These are phyloP conservation scores for Acanthosepion esculentum DNA, from an alignment of 2,888 invertebrate species.

Conservation along the genomic window DNA sequence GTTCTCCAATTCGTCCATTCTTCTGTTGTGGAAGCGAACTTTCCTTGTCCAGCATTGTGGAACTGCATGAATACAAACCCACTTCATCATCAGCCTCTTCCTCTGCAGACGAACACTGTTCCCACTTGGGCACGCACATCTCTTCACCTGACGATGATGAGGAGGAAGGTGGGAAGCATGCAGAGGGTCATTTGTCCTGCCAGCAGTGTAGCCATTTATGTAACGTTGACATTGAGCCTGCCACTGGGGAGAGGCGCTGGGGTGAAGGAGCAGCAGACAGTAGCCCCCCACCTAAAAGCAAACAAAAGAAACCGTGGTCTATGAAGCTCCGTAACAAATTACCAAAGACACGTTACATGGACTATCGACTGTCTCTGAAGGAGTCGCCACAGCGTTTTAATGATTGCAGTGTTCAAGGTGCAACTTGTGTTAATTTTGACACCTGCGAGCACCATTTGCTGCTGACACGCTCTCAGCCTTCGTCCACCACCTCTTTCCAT, in stretches of 20 bases:
- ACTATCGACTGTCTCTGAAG: background rate
- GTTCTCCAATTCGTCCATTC: slow-evolving; percentile 68
- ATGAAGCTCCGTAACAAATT: slow-evolving; percentile 63
- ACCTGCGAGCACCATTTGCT: slow-evolving; percentile 39
- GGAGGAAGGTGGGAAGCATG: slow-evolving; percentile 44
- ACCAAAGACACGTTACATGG: slow-evolving; percentile 48
- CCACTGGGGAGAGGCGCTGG: background rate
- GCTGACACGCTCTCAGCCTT: background rate
- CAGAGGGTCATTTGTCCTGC: slow-evolving; percentile 45
- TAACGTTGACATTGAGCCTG: slow-evolving; percentile 2
- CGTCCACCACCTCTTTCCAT: background rate
- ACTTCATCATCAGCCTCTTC: background rate
- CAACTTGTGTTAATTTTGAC: slow-evolving; percentile 24
- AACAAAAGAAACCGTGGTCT: slow-evolving; percentile 65
- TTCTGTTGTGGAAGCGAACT: slow-evolving; percentile 71
- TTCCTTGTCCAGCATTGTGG: slow-evolving; percentile 65
- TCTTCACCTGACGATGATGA: slow-evolving; percentile 25
- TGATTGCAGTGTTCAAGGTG: background rate
- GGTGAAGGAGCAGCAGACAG: slow-evolving; percentile 49
- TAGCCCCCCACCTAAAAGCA: slow-evolving; percentile 48
- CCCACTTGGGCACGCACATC: slow-evolving; percentile 38
- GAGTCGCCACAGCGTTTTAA: background rate
- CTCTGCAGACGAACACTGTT: background rate
- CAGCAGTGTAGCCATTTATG: background rate
- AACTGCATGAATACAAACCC: slow-evolving; percentile 51